Evolutionary conservation across 2,888 invertebrate species (phyloP).

Genomic region (Galerucella pusilla): DNA sequence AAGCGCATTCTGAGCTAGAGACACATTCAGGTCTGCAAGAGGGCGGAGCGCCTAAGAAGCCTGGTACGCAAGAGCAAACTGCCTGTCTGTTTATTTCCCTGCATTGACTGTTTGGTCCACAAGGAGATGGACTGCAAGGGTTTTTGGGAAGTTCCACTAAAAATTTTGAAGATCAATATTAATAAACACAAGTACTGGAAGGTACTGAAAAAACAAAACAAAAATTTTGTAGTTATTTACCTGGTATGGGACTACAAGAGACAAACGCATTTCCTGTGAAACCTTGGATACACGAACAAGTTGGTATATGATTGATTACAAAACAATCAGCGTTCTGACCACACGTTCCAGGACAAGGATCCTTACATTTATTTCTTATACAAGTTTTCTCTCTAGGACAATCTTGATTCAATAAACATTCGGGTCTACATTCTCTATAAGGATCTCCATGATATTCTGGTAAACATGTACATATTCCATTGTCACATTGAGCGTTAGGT

Average conservation of each 20-base stretch:
- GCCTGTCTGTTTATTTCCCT: conserved; percentile 71
- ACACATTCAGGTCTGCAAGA: conserved; percentile 81
- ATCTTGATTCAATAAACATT: conserved; percentile 81
- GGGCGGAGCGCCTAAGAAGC: conserved; percentile 77
- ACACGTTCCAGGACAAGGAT: conserved; percentile 85
- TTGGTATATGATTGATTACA: conserved; percentile 81
- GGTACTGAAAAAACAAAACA: neutral
- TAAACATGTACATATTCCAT: conserved; percentile 78
- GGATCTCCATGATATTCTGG: conserved; percentile 83
- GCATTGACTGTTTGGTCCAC: conserved; percentile 80
- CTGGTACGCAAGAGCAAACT: conserved; percentile 78
- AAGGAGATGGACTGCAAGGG: conserved; percentile 78
- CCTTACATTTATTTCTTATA: conserved; percentile 77
- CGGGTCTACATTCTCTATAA: conserved; percentile 80
- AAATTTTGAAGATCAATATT: conserved; percentile 12
- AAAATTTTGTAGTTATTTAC: conserved; percentile 59
- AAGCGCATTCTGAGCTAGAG: conserved; percentile 76
- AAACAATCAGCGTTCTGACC: conserved; percentile 80
- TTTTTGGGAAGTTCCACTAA: conserved; percentile 64
- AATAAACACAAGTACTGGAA: too few species aligned
- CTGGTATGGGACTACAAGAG: conserved; percentile 67
- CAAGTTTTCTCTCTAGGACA: conserved; percentile 79
- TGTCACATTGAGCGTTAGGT: conserved; percentile 77
- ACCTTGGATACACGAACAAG: conserved; percentile 77
- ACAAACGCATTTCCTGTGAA: conserved; percentile 81